Evolutionary conservation across 2,797 vertebrate genomes (phyloP).

Genomic region (Ctenochaetus hawaiiensis): DNA sequence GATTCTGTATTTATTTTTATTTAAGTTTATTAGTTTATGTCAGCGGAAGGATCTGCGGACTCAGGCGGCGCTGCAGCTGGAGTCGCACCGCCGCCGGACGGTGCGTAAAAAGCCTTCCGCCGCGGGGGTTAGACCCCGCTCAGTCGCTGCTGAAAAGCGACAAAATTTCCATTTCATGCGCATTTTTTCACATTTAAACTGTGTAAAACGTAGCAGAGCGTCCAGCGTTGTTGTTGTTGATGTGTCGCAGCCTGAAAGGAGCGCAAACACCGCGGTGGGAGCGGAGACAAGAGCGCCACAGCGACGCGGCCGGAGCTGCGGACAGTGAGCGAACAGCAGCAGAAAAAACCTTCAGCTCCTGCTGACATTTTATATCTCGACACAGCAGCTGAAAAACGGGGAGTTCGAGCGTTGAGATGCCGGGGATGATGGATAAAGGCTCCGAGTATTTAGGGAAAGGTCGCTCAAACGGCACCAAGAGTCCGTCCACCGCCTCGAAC

Average conservation of each 20-base stretch:
- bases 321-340: slow-evolving; percentile 43
- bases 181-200: accelerated
- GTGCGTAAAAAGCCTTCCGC: slow-evolving; percentile 76
- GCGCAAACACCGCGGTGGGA: not conserved
- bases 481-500: slow-evolving; percentile 91
- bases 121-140: slow-evolving; percentile 56
- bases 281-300: not conserved
- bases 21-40: slow-evolving; percentile 11
- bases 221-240: accelerated
- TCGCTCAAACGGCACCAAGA: slow-evolving; percentile 92
- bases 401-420: slow-evolving; percentile 78
- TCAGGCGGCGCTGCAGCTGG: slow-evolving; percentile 26
- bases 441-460: slow-evolving; percentile 92
- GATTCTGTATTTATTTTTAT: not conserved
- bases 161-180: accelerated
- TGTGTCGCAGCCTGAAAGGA: accelerated
- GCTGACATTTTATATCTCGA: slow-evolving; percentile 58
- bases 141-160: accelerated
- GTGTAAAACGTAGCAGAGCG: accelerated
- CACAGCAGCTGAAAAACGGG: slow-evolving; percentile 6
- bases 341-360: slow-evolving; percentile 33
- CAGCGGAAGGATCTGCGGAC: slow-evolving; percentile 64
- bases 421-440: slow-evolving; percentile 95
- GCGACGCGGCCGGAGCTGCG: slow-evolving; percentile 54
- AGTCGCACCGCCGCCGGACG: slow-evolving; percentile 12